Conservation (phyloP, 2,888 invertebrate genomes). For the Aplocera efformata region DNA sequence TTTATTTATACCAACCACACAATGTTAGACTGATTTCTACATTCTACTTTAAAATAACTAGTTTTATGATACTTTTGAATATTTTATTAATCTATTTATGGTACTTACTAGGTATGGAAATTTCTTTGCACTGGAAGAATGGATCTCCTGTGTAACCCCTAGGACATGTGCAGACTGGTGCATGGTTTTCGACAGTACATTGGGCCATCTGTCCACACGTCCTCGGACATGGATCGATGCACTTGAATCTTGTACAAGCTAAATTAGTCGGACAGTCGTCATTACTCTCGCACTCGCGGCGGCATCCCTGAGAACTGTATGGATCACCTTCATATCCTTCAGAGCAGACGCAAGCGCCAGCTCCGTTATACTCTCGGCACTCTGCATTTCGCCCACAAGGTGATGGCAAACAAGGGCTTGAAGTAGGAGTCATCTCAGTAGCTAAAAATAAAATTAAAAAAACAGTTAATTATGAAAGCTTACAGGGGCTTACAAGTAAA, state of each 20-base stretch:
- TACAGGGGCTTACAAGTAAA: no score
- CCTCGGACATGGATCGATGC: constrained; percentile 91
- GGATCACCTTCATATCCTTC: constrained; percentile 91
- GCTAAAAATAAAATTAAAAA: constrained; percentile 48
- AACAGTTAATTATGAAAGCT: neutral
- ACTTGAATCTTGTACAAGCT: constrained; percentile 90
- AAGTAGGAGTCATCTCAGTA: constrained; percentile 81
- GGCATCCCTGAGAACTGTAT: constrained; percentile 85
- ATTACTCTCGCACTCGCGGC: constrained; percentile 89
- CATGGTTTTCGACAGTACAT: constrained; percentile 88
- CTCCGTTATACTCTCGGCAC: constrained; percentile 89
- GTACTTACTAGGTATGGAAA: constrained; percentile 61
- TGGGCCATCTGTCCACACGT: constrained; percentile 90
- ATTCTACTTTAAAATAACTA: no score
- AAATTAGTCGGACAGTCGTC: constrained; percentile 86
- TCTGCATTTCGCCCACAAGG: constrained; percentile 93
- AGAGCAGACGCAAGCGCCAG: constrained; percentile 91
- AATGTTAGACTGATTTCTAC: no score
- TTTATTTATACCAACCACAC: no score
- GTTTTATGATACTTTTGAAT: no score
- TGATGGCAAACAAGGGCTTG: constrained; percentile 90
- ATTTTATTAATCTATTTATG: no score
- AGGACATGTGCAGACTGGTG: constrained; percentile 88
- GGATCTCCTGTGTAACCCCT: constrained; percentile 90
- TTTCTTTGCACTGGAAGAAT: constrained; percentile 86